Base-by-base conservation (phyloP, 2,888 invertebrate species). In the Eupithecia vulgata region DNA sequence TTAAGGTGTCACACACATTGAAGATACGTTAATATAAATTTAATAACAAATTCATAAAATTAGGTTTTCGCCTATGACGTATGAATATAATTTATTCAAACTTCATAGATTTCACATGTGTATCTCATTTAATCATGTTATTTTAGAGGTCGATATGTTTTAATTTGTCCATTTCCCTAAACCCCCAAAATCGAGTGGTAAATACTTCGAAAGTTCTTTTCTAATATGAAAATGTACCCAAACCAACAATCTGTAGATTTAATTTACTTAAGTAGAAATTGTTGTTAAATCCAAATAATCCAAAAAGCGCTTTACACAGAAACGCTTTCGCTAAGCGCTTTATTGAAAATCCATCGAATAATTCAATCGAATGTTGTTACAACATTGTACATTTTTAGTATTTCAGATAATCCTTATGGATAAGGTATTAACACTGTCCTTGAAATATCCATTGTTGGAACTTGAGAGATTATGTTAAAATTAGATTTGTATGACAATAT, bases 291-390 rank as follows among this genome's bases (percentile, higher is more conserved):
- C 30, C 61, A 48, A 15, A 48, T 70, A 71, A 71, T 66, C 57
- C 66, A 34, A 40, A 17, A 30, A 65, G 70, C 65, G 66, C 71
- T 71, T 66, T 35, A 71, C 66, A 42, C 57, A 42, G 34, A 59
- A 71, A 64, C 17, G 66, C 70, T 52, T 42, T 59, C 64, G 37
- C 59, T 70, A 71, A 71, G 65, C 71, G 66, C 71, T 71, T 71
- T 71, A 71, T 71, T 59, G 71, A 71, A 37, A 62, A 37, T 34
- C 57, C 57, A 57, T 57, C 25, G 57, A 5, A 57, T 25, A 57
- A 13, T 57, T 57, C 57, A 57, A 57, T 57, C 57, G 57, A 25
- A 57, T 21, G 1, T 5, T 57, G 57, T 57, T 25, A 57, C 57
- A 57, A 57, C 12, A 57, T 25, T 57, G 21, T 25, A 13, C 13